Conservation (phyloP, 1,140 invertebrate species). For the Drosophila asahinai region DNA sequence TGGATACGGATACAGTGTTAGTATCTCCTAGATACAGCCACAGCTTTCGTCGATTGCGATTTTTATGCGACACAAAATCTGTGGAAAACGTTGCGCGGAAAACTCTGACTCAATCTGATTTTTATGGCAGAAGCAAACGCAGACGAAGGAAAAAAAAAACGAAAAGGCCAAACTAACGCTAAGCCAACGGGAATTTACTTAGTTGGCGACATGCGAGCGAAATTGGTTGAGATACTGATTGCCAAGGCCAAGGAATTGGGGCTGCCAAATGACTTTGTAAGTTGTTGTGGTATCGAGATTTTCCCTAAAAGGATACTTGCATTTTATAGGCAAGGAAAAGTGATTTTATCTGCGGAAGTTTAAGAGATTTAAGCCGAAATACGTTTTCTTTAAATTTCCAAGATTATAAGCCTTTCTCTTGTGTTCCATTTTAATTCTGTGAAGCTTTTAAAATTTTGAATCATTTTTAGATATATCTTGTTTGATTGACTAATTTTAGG, state of each 20-base stretch:
- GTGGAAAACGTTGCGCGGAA: constrained; percentile 29
- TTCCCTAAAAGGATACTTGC: not conserved
- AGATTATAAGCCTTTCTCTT: too few relatives aligned
- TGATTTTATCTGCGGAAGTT: not conserved
- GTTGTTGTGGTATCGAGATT: constrained; percentile 14
- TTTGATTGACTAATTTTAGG: not conserved
- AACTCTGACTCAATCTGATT: constrained; percentile 43
- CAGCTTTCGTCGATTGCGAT: constrained; percentile 51
- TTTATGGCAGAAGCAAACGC: constrained; percentile 49
- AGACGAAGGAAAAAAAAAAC: constrained; percentile 8
- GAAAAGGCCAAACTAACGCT: constrained; percentile 49
- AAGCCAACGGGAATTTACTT: constrained; percentile 68
- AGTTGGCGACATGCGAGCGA: constrained; percentile 35
- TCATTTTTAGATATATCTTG: too few relatives aligned
- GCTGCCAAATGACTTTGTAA: constrained; percentile 31
- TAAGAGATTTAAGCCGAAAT: too few relatives aligned
- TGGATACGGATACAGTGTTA: constrained; percentile 35
- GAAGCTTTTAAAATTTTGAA: too few relatives aligned
- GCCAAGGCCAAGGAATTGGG: constrained; percentile 32
- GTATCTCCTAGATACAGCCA: constrained; percentile 25
- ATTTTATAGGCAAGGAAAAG: not conserved
- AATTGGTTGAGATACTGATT: constrained; percentile 32
- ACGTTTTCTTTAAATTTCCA: too few relatives aligned
- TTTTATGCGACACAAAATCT: constrained; percentile 68
- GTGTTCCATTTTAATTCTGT: too few relatives aligned